Percentiles rank a stretch among this genome's conserved stretches.
Evolutionary conservation across 2,797 vertebrate genomes (phyloP).

Genomic region (Cephalopachus bancanus): DNA sequence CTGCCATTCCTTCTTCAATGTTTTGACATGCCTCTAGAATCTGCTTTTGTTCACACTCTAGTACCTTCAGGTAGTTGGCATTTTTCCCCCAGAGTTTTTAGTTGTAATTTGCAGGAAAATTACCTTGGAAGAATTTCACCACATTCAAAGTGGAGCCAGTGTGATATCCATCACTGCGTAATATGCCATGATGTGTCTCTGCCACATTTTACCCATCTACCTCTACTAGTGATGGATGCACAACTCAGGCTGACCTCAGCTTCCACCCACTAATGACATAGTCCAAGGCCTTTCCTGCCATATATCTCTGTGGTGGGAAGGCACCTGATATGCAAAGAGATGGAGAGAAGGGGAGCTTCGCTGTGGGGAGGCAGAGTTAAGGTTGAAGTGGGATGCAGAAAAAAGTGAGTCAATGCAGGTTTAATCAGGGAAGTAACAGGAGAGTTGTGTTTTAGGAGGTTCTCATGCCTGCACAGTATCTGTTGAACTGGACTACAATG

Average conservation of each 20-base stretch:
- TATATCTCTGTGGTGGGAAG: not conserved
- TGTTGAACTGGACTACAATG: not conserved
- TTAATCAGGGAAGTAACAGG: not conserved
- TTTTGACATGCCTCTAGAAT: not conserved
- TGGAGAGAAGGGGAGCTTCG: not conserved
- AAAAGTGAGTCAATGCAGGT: not conserved
- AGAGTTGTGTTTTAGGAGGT: not conserved
- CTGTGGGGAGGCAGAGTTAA: too few relatives aligned
- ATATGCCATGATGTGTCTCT: accelerated
- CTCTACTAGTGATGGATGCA: not conserved
- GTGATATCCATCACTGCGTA: too few relatives aligned
- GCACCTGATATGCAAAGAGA: not conserved
- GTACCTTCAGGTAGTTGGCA: not conserved
- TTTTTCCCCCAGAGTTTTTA: not conserved
- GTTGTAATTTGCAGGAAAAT: not conserved
- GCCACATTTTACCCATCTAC: not conserved
- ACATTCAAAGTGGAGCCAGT: accelerated
- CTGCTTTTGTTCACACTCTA: not conserved
- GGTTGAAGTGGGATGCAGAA: not conserved
- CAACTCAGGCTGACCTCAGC: not conserved
- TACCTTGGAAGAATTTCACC: not conserved
- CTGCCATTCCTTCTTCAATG: not conserved
- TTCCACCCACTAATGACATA: not conserved
- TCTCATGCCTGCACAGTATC: not conserved
- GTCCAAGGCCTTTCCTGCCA: not conserved